phyloP scores from a whole-genome alignment of 2,113 vertebrate genomes.

The Osmerus mordax region DNA sequence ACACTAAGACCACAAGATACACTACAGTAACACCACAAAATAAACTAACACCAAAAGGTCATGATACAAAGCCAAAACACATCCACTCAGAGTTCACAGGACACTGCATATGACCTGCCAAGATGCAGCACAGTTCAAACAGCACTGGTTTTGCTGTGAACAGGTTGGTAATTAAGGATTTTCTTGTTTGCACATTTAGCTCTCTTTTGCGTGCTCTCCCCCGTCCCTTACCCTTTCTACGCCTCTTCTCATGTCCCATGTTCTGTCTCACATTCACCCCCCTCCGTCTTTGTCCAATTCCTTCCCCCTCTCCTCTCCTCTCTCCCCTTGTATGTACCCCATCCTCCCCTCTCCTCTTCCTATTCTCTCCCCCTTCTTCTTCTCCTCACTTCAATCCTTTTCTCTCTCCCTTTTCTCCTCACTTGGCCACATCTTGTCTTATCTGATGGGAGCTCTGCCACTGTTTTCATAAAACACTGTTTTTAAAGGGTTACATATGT shows the following conservation, averaged over 20 bases:
- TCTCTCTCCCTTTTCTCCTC: slow-evolving; percentile 25
- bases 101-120: background rate
- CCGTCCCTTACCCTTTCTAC: slow-evolving; percentile 11
- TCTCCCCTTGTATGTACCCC: slow-evolving; percentile 29
- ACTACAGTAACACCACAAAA: slow-evolving; percentile 20
- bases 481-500: slow-evolving; percentile 78
- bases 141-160: too few species aligned
- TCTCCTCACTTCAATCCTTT: slow-evolving; percentile 19
- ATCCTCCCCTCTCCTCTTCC: slow-evolving; percentile 20
- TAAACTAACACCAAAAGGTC: too few species aligned
- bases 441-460: slow-evolving; percentile 76
- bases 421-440: slow-evolving; percentile 64
- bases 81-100: background rate
- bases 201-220: slow-evolving; percentile 16
- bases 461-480: slow-evolving; percentile 74
- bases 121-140: too few species aligned
- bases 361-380: slow-evolving; percentile 32
- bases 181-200: slow-evolving; percentile 13
- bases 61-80: background rate
- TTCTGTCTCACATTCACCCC: slow-evolving; percentile 42
- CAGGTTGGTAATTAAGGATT: too few species aligned
- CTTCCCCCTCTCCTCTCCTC: slow-evolving; percentile 36
- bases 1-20: slow-evolving; percentile 42
- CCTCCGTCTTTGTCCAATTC: slow-evolving; percentile 28
- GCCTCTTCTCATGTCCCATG: background rate